Evolutionary conservation across 2,888 invertebrate species (phyloP).

Genomic region (Drosophila paramelanica): DNA sequence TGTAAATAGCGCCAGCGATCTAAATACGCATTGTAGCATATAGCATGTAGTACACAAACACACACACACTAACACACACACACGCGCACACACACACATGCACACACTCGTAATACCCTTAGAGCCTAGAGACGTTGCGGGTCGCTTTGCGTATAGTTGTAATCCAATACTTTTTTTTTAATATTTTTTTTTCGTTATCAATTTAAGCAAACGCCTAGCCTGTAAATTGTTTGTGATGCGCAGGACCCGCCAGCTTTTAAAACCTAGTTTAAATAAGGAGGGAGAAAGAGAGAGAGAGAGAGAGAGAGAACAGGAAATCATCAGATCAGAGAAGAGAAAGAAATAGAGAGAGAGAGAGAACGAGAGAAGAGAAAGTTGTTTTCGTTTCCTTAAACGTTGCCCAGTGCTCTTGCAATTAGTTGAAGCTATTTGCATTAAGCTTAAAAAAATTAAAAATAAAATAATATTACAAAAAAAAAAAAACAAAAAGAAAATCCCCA

Average conservation of each 20-base stretch:
- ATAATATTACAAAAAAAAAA: neutral
- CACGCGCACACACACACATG: conserved; percentile 8
- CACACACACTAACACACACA: conserved; percentile 12
- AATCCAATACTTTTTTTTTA: conserved; percentile 24
- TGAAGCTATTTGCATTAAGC: conserved; percentile 41
- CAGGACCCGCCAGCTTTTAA: conserved; percentile 64
- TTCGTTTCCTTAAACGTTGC: conserved; percentile 51
- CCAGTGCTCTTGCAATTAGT: conserved; percentile 62
- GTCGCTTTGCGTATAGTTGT: conserved; percentile 59
- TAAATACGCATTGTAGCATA: conserved; percentile 56
- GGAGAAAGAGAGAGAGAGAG: conserved; percentile 6
- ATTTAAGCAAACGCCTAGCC: conserved; percentile 50
- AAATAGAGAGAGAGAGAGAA: conserved; percentile 9
- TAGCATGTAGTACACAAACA: conserved; percentile 39
- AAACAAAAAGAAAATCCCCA: neutral
- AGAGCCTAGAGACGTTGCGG: conserved; percentile 65
- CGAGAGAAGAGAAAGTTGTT: conserved; percentile 16
- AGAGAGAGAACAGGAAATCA: conserved; percentile 6
- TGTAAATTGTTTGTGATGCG: conserved; percentile 60
- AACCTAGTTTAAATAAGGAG: conserved; percentile 57
- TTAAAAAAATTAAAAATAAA: conserved; percentile 6
- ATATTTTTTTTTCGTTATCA: conserved; percentile 30
- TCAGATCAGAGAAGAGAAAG: neutral
- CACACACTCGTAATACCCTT: conserved; percentile 36
- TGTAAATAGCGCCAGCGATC: conserved; percentile 56